Conservation (phyloP, 2,113 vertebrate genomes). For the Hemiprocne comata region DNA sequence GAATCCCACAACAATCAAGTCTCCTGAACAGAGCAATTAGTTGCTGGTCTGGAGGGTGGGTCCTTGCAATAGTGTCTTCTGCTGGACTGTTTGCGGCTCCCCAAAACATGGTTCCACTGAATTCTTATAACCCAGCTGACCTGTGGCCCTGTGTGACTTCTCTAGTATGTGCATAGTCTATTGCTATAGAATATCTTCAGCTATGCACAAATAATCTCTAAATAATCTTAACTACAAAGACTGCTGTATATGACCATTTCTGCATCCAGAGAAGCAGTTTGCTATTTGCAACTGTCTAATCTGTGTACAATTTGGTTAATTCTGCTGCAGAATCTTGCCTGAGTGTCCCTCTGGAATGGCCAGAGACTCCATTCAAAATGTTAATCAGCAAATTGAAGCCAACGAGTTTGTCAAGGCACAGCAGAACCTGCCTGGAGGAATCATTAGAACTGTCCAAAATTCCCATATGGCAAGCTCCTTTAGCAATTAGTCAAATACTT, state of each 20-base stretch:
- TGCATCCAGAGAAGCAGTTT: neutral
- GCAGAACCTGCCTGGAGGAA: neutral
- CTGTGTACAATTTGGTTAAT: neutral
- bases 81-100: neutral
- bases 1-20: neutral
- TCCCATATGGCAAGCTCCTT: neutral
- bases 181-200: neutral
- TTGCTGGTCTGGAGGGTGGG: neutral
- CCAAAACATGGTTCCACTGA: neutral
- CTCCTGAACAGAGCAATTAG: neutral
- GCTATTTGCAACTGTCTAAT: neutral
- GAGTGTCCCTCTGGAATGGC: neutral
- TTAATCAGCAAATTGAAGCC: neutral
- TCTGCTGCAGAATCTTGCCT: neutral
- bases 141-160: neutral
- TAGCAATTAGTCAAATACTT: neutral
- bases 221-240: neutral
- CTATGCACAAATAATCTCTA: neutral
- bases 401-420: slow-evolving; percentile 5
- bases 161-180: rapidly evolving
- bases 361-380: neutral
- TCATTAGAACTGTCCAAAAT: neutral
- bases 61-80: neutral
- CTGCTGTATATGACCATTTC: neutral
- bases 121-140: neutral